Evolutionary conservation across 2,888 invertebrate species (phyloP).

Genomic region (Altica lythri): DNA sequence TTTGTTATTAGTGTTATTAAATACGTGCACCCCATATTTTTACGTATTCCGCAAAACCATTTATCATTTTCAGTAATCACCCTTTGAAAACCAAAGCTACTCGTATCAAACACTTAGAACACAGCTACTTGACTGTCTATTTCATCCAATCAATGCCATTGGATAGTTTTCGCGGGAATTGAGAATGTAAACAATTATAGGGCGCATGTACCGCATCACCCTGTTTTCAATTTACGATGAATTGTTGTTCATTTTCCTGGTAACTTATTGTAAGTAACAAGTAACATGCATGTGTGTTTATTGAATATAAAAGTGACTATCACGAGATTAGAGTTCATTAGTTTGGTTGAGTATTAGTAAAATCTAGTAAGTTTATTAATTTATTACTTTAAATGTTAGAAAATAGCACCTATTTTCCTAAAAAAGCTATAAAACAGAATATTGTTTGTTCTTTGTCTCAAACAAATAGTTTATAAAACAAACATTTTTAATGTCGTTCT

Average conservation of each 20-base stretch:
- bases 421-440: too few species aligned
- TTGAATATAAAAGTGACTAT: constrained; percentile 4
- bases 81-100: too few species aligned
- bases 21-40: too few species aligned
- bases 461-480: too few species aligned
- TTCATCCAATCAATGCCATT: too few species aligned
- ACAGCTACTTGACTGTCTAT: too few species aligned
- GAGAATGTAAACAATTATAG: constrained; percentile 38
- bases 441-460: too few species aligned
- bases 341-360: not conserved
- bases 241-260: constrained; percentile 10
- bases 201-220: constrained; percentile 36
- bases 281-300: constrained; percentile 12
- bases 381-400: not conserved
- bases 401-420: not conserved
- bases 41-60: too few species aligned
- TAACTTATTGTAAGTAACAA: not conserved
- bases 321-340: not conserved
- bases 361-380: not conserved
- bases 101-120: too few species aligned
- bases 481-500: too few species aligned
- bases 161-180: constrained; percentile 22
- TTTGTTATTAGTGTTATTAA: too few species aligned
- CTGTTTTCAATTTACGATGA: constrained; percentile 10
- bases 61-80: too few species aligned